Base-by-base conservation (phyloP, 1,140 invertebrate genomes). In the Drosophila auraria region DNA sequence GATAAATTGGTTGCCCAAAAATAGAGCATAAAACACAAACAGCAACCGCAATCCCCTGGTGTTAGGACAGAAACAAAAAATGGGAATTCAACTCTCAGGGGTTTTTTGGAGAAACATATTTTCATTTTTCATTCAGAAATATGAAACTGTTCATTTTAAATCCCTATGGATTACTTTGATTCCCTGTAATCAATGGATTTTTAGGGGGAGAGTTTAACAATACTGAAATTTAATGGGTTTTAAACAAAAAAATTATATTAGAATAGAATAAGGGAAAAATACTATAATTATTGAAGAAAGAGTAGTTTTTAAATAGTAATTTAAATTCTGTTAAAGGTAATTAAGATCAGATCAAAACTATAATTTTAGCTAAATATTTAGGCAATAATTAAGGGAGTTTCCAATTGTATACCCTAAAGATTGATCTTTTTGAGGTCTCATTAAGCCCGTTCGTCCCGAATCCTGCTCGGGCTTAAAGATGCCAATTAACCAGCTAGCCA, bases 401-500 rank as follows among this genome's bases (percentile, higher is more conserved):
- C 0, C 23, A n/a, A 2, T 14, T 38, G 0, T 5, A 9, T 33
- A 8, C 8, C 30, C 30, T 5, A 6, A 30, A 30, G 27, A 1
- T 30, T 5, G 6, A 36, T 3, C 14, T 62, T 20, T 30, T 17
- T 4, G 20, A 7, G 17, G 36, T 7, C 14, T 17, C 36, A 36
- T 57, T 23, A 27, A n/a, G 14, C 25, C n/a, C 12, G 3, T 8
- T 30, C 30, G 27, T 33, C 53, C 14, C 14, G 17, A 23, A 38
- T 7, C 23, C 38, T 38, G 23, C 17, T 30, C 4, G n/a, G 17
- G 3, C 6, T n/a, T 8, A 9, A 17, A 14, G 7, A 12, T 17
- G 12, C 33, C n/a, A 58, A 61, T 33, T 49, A 38, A 15, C 64
- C 27, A 30, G 6, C 5, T 30, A 30, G 42, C 12, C 33, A 64